These are phyloP conservation scores for Loripinus fragilis DNA, from an alignment of 2,888 invertebrate genomes.

Conservation along the genomic window DNA sequence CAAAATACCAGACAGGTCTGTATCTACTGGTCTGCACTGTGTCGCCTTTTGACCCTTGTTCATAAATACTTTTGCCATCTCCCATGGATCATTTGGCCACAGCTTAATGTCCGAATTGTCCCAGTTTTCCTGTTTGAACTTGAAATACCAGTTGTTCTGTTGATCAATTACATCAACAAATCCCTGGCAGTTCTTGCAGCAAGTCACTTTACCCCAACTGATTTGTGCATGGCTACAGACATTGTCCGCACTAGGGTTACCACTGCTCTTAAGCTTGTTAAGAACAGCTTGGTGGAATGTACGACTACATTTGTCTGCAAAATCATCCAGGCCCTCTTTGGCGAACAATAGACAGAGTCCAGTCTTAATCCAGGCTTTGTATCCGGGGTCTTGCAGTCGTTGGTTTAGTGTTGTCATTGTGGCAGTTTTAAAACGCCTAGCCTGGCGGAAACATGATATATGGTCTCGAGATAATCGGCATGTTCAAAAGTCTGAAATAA, in stretches of 20 bases:
- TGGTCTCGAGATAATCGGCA: too few relatives aligned
- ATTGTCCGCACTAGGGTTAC: neutral
- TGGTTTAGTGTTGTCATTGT: neutral
- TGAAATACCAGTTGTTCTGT: neutral
- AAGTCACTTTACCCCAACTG: neutral
- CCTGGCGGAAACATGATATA: too few relatives aligned
- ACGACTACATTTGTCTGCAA: neutral
- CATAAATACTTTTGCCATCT: slow-evolving; percentile 1
- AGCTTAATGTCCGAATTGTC: neutral
- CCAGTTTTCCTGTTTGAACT: neutral
- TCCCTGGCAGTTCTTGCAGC: neutral
- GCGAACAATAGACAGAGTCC: neutral
- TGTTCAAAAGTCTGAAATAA: too few relatives aligned
- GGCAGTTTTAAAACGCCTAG: too few relatives aligned
- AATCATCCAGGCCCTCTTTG: neutral
- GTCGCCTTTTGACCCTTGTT: neutral
- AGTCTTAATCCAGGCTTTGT: neutral
- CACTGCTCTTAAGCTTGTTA: neutral
- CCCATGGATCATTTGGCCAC: neutral
- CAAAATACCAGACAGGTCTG: neutral
- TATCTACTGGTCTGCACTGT: neutral
- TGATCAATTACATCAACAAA: neutral
- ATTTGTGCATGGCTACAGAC: neutral
- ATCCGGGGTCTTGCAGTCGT: neutral
- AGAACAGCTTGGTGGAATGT: neutral